Percentiles rank a stretch among this genome's conserved stretches.
phyloP scores from a whole-genome alignment of 2,797 vertebrate genomes.

The Oreortyx pictus region DNA sequence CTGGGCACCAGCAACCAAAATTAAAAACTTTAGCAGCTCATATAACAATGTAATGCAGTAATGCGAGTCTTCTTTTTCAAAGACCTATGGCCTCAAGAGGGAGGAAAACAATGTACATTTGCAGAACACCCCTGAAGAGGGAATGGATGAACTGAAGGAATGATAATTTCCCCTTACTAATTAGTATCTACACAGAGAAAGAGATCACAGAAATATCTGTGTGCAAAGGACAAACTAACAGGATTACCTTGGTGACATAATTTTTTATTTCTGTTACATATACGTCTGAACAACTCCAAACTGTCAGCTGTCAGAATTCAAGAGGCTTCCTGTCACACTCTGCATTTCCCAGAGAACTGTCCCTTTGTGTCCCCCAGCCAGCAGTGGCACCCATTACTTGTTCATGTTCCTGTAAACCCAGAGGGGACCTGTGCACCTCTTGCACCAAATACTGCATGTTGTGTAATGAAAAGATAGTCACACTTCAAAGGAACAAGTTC shows the following conservation, averaged over 20 bases:
- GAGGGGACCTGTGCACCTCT: not conserved
- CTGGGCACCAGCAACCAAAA: conserved; percentile 50
- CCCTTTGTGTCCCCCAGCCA: not conserved
- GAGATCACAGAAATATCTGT: not conserved
- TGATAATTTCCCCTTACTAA: not conserved
- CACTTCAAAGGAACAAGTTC: not conserved
- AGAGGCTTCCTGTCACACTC: not conserved
- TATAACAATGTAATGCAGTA: conserved; percentile 30
- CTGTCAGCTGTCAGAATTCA: not conserved
- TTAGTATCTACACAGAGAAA: not conserved
- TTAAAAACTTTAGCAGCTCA: conserved; percentile 43
- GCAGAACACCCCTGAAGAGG: not conserved
- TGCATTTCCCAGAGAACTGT: not conserved
- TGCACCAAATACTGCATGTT: not conserved
- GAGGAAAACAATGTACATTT: not conserved
- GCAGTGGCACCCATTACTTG: not conserved
- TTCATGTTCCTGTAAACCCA: not conserved
- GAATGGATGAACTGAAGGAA: not conserved
- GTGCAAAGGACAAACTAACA: not conserved
- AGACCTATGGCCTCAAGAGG: not conserved
- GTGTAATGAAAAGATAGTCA: not conserved
- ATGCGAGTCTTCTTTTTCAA: not conserved
- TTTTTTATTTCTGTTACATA: not conserved
- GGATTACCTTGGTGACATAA: not conserved
- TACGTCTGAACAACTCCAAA: not conserved